Evolutionary conservation across 2,113 vertebrate species (phyloP), one percentile per base, ranked within the genome.

Genomic region (Chloropsis hardwickii): DNA sequence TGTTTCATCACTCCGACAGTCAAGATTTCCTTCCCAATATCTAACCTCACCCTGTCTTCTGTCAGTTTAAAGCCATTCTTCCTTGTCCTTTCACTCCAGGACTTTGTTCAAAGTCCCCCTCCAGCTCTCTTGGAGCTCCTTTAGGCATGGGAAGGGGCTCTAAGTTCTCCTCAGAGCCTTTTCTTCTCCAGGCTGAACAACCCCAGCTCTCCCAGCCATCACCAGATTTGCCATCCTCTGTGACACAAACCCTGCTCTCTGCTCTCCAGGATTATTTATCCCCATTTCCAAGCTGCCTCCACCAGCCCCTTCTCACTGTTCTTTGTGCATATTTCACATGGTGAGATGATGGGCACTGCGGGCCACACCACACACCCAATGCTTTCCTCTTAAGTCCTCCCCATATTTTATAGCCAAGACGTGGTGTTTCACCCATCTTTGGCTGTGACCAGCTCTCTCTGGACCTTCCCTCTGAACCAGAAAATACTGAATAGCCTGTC

Each of bases 271-370:
- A 10, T 10, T 6, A 2, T 15, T 79, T 37, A 22, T 40, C 39
- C 23, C 16, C 5, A 14, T 20, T 71, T 33, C 44, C 29, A 27
- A 10, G 5, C 31, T 3, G 0, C 12, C 28, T 44, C 40, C 54
- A 28, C 5, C 54, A 42, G 4, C 15, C 39, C 20, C n/a, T 48
- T 37, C 35, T 62, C 35, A 35, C 15, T 22, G 3, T 15, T 11
- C 4, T 66, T 29, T 9, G 0, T 10, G 24, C 0, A 2, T 10
- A 29, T 67, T 27, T 22, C 24, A 7, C 2, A 9, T 0, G 6
- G 28, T 47, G 44, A 56, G 22, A 11, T 2, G 5, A 18, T 23
- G 31, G 17, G 4, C 0, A 1, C 56, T 13, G 27, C 2, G 5
- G 17, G 47, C 48, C 57, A 24, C 17, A 20, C 4, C 40, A 25